Conservation (phyloP, 2,113 vertebrate species). For the Sphyrna mokarran region DNA sequence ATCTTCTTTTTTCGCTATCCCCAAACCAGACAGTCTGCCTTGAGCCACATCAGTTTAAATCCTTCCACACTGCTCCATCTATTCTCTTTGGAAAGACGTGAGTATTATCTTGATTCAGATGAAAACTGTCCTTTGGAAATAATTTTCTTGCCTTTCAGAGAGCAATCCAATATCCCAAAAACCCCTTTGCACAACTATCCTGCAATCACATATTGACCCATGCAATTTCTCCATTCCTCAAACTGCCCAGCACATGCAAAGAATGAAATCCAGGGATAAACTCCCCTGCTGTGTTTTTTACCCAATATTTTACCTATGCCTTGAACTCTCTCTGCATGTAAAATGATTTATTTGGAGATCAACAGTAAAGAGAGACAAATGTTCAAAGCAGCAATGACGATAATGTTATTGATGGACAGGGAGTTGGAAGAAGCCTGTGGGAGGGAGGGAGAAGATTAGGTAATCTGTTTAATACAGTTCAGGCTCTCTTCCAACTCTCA, state of each 20-base stretch:
- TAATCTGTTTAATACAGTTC: background rate
- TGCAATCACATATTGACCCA: background rate
- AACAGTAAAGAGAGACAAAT: background rate
- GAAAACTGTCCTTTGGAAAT: background rate
- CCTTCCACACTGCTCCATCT: background rate
- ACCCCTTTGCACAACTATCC: background rate
- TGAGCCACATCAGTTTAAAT: background rate
- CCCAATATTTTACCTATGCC: background rate
- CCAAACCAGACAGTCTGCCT: no score
- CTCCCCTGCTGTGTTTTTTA: background rate
- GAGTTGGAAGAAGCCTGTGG: background rate
- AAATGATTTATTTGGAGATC: background rate
- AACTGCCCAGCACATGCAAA: background rate
- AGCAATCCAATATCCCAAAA: background rate
- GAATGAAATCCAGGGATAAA: background rate
- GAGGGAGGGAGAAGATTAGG: background rate
- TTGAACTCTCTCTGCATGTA: background rate
- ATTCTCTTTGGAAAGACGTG: background rate
- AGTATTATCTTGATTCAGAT: background rate
- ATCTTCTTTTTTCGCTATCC: no score
- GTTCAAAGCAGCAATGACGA: background rate
- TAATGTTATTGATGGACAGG: background rate
- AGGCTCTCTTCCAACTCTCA: background rate
- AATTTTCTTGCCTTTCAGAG: background rate
- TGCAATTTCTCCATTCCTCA: background rate